Conservation (phyloP, 2,113 vertebrate species). For the Nycticorax nycticorax region DNA sequence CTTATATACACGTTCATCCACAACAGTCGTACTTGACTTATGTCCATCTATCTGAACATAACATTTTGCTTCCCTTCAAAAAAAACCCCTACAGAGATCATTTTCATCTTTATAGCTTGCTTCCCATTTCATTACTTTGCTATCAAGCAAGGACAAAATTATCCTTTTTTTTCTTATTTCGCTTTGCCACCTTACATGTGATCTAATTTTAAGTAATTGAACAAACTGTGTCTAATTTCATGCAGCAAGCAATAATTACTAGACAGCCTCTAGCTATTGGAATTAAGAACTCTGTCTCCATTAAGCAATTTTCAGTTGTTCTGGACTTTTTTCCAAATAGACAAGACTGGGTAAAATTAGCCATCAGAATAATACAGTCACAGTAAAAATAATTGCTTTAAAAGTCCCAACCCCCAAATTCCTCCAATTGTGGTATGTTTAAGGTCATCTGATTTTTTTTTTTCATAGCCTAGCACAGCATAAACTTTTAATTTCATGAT, state of each 20-base stretch:
- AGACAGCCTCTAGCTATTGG: conserved; percentile 78
- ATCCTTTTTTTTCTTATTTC: conserved; percentile 47
- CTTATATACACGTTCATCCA: background rate
- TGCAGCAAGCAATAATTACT: conserved; percentile 83
- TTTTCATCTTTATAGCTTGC: conserved; percentile 39
- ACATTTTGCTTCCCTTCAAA: background rate
- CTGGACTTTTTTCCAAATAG: conserved; percentile 64
- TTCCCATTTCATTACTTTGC: conserved; percentile 65
- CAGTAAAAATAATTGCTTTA: conserved; percentile 63
- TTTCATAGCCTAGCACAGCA: conserved; percentile 13
- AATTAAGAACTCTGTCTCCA: conserved; percentile 76
- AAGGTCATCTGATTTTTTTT: conserved; percentile 50
- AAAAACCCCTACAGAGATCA: background rate
- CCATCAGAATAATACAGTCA: conserved; percentile 68
- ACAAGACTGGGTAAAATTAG: conserved; percentile 75
- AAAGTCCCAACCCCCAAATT: conserved; percentile 57
- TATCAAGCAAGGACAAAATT: conserved; percentile 64
- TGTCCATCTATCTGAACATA: conserved; percentile 17
- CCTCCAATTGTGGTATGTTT: conserved; percentile 27
- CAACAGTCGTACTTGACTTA: conserved; percentile 31
- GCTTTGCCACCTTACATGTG: conserved; percentile 80
- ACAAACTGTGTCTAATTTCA: conserved; percentile 87
- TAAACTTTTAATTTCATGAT: conserved; percentile 66
- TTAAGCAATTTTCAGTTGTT: conserved; percentile 81
- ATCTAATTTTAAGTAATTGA: conserved; percentile 87